Evolutionary conservation across 1,140 invertebrate genomes (phyloP).

Genomic region (Listronotus oregonensis): DNA sequence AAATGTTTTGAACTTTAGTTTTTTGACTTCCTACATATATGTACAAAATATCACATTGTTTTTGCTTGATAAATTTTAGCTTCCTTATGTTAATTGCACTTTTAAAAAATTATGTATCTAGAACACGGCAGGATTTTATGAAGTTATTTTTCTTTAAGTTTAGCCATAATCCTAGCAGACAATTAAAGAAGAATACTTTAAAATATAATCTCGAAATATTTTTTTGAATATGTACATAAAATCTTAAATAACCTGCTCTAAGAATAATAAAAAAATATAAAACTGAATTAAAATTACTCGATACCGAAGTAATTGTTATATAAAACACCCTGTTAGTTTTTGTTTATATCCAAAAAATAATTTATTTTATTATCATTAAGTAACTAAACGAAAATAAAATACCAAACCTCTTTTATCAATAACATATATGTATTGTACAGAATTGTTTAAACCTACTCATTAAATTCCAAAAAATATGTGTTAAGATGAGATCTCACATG

Average conservation of each 20-base stretch:
- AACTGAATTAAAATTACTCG: constrained; percentile 6
- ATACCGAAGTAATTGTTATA: constrained; percentile 15
- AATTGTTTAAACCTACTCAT: constrained; percentile 18
- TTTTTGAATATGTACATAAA: neutral
- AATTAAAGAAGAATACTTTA: too few relatives aligned
- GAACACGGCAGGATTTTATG: too few relatives aligned
- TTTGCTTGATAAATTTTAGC: neutral
- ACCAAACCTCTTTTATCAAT: constrained; percentile 31
- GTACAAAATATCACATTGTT: constrained; percentile 7
- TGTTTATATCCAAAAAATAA: constrained; percentile 12
- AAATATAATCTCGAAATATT: neutral
- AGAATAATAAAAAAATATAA: constrained; percentile 3
- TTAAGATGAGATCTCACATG: too few relatives aligned
- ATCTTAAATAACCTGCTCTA: neutral
- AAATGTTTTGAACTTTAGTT: neutral
- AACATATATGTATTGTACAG: constrained; percentile 30
- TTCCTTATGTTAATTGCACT: constrained; percentile 12
- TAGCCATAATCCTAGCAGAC: too few relatives aligned
- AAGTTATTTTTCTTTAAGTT: too few relatives aligned
- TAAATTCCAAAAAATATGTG: constrained; percentile 9
- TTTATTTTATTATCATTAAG: constrained; percentile 18
- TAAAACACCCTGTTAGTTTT: constrained; percentile 36
- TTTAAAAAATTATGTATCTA: neutral
- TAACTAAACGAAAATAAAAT: constrained; percentile 17
- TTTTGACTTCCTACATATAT: constrained; percentile 1